phyloP scores from a whole-genome alignment of 2,888 invertebrate species.

The Labia minor region DNA sequence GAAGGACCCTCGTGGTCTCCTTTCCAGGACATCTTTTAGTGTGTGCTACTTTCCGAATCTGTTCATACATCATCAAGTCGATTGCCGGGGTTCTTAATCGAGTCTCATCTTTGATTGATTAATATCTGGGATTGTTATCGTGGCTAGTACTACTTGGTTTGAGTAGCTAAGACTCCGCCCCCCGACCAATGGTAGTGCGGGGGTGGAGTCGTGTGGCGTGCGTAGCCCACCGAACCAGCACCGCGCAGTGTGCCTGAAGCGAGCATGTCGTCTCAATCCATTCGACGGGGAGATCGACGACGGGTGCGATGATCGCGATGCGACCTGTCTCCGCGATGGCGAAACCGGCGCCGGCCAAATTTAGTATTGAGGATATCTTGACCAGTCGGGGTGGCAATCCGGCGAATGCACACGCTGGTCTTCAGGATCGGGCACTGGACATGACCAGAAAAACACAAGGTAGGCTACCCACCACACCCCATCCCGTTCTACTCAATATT shows the following conservation, averaged over 20 bases:
- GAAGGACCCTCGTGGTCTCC: too few relatives aligned
- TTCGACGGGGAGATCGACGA: background rate
- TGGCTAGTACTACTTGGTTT: background rate
- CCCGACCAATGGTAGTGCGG: background rate
- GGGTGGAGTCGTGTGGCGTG: background rate
- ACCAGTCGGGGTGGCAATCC: conserved; percentile 34
- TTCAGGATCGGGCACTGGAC: conserved; percentile 40
- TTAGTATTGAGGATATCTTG: conserved; percentile 27
- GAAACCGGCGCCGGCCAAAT: conserved; percentile 14
- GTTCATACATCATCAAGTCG: too few relatives aligned
- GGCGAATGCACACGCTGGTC: conserved; percentile 35
- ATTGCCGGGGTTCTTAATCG: too few relatives aligned
- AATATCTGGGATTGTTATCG: background rate
- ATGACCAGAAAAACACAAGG: conserved; percentile 41
- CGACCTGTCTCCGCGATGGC: background rate
- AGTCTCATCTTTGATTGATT: too few relatives aligned
- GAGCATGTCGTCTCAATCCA: background rate
- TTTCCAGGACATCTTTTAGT: too few relatives aligned
- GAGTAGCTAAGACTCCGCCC: background rate
- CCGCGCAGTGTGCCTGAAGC: background rate
- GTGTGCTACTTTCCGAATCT: too few relatives aligned
- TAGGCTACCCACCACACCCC: background rate
- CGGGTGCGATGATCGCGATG: background rate
- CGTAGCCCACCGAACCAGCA: background rate
- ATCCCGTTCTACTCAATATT: too few relatives aligned